These are phyloP conservation scores for Acropternis orthonyx DNA, from an alignment of 2,797 vertebrate genomes.

Conservation along the genomic window DNA sequence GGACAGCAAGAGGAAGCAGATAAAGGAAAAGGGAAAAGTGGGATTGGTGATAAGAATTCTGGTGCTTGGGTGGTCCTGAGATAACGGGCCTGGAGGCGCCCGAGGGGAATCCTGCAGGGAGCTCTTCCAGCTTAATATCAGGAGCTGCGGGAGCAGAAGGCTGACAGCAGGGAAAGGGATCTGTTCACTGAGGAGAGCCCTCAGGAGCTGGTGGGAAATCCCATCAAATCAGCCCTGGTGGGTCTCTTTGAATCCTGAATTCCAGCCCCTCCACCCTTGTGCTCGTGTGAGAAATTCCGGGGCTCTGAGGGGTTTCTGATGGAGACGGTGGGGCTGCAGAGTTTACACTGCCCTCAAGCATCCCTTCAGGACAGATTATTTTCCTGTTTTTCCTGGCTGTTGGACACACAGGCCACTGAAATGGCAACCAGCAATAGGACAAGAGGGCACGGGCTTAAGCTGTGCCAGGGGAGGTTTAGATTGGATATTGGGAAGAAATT, in stretches of 20 bases:
- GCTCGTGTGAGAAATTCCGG: neutral
- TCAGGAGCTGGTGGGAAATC: neutral
- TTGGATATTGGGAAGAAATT: no score
- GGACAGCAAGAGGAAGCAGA: slow-evolving; percentile 3
- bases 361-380: neutral
- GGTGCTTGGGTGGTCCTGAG: slow-evolving; percentile 1
- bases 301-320: neutral
- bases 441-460: no score
- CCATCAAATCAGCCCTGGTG: neutral
- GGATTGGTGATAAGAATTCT: slow-evolving; percentile 1
- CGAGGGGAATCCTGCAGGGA: neutral
- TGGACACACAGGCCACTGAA: neutral
- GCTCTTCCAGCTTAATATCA: neutral
- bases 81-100: neutral
- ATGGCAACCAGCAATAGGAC: neutral
- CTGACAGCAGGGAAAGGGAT: no score
- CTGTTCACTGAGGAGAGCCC: neutral
- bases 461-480: no score
- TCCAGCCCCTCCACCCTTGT: neutral
- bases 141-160: neutral
- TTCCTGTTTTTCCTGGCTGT: neutral
- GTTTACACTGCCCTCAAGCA: neutral
- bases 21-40: slow-evolving; percentile 52
- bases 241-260: neutral
- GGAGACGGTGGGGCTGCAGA: neutral